phyloP scores from a whole-genome alignment of 2,797 vertebrate genomes.

The Eulemur albifrons region DNA sequence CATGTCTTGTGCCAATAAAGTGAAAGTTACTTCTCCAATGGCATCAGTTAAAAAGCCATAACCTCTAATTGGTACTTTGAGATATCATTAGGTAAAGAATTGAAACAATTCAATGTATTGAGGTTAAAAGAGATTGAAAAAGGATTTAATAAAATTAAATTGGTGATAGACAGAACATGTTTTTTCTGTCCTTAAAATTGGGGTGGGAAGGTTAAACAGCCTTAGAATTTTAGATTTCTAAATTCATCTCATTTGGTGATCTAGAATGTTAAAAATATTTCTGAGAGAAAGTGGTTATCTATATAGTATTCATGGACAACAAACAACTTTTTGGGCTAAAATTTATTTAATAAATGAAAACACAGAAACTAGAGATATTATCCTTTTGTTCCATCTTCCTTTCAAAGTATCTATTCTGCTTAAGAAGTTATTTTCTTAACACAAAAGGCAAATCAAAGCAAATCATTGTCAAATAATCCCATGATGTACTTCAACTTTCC shows the following conservation, averaged over 20 bases:
- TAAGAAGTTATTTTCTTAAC: neutral
- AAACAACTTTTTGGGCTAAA: neutral
- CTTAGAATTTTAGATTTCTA: neutral
- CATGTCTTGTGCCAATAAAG: constrained; percentile 25
- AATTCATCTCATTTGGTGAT: neutral
- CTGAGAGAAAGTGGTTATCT: neutral
- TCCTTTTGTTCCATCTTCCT: neutral
- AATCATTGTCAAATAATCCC: neutral
- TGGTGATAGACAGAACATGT: neutral
- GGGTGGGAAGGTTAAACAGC: neutral
- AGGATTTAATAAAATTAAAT: neutral
- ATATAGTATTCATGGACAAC: neutral
- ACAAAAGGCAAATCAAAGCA: neutral
- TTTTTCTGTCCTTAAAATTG: neutral
- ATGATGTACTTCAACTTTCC: neutral
- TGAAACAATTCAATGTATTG: neutral
- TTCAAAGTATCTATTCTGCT: neutral
- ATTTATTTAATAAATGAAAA: neutral
- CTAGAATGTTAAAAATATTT: neutral
- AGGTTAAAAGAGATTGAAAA: constrained; percentile 4
- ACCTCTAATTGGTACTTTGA: neutral
- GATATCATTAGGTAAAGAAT: neutral
- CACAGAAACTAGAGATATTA: neutral
- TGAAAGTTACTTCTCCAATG: constrained; percentile 28
- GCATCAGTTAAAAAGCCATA: constrained; percentile 14